Evolutionary conservation across 2,113 vertebrate genomes (phyloP).

Genomic region (Pteruthius melanotis): DNA sequence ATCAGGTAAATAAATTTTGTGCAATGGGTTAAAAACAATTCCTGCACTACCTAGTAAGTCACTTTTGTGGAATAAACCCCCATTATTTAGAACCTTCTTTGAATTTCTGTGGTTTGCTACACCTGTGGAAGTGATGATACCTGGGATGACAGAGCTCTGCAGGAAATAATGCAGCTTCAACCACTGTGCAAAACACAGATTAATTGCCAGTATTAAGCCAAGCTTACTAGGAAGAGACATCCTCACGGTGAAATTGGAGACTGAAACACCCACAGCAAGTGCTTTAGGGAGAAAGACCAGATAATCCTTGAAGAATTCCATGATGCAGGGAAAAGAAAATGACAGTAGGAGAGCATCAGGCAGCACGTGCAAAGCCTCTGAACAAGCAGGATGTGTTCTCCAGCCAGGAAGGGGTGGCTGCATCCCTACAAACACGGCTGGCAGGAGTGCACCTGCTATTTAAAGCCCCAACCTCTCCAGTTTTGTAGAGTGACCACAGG

Average conservation of each 20-base stretch:
- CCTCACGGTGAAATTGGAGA: not conserved
- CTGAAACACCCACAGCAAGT: not conserved
- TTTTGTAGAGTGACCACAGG: not conserved
- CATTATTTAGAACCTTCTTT: not conserved
- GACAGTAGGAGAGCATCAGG: not conserved
- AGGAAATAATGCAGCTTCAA: not conserved
- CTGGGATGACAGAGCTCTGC: not conserved
- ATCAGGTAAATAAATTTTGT: not conserved
- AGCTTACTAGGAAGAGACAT: not conserved
- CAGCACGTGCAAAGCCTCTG: not conserved
- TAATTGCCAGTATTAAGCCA: not conserved
- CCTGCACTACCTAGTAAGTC: not conserved
- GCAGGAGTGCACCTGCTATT: not conserved
- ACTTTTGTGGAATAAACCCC: not conserved
- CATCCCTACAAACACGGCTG: not conserved
- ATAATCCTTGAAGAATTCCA: not conserved
- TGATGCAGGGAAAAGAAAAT: not conserved
- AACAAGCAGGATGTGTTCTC: not conserved
- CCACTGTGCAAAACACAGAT: not conserved
- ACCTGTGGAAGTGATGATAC: not conserved
- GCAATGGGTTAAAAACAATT: not conserved
- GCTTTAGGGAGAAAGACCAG: not conserved
- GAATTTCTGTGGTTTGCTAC: not conserved
- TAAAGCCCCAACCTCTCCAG: not conserved
- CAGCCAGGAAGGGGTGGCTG: not conserved